Percentiles rank a stretch among this genome's conserved stretches.
Evolutionary conservation across 2,797 vertebrate genomes (phyloP).

Genomic region (Sebastes goodei): DNA sequence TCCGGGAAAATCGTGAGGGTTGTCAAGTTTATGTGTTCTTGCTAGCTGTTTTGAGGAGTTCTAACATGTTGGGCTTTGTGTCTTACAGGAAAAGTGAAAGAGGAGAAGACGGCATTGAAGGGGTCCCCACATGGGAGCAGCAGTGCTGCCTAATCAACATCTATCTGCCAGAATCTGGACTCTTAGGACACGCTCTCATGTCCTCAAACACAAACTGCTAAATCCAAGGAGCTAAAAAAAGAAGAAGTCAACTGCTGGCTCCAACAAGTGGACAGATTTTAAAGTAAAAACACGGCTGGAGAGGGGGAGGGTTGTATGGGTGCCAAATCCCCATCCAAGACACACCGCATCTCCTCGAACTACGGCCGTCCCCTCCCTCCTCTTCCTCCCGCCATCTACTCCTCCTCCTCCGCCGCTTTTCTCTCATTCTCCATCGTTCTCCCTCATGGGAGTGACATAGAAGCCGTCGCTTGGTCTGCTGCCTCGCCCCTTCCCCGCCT

Average conservation of each 20-base stretch:
- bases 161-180: conserved; percentile 47
- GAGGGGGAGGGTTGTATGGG: conserved; percentile 69
- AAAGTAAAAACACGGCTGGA: conserved; percentile 47
- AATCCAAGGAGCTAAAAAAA: conserved; percentile 65
- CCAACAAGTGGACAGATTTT: conserved; percentile 51
- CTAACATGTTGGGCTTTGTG: conserved; percentile 53
- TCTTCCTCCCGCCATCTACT: conserved; percentile 8
- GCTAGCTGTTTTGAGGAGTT: neutral
- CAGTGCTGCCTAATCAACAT: conserved; percentile 35
- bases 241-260: conserved; percentile 46
- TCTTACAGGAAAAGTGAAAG: conserved; percentile 59
- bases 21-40: neutral
- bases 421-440: conserved; percentile 61
- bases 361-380: conserved; percentile 28
- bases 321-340: conserved; percentile 63
- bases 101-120: conserved; percentile 12
- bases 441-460: conserved; percentile 82
- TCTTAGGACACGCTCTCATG: conserved; percentile 55
- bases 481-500: conserved; percentile 56
- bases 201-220: conserved; percentile 55
- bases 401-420: conserved; percentile 17
- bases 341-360: conserved; percentile 33
- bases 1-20: too few relatives aligned
- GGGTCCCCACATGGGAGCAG: conserved; percentile 50
- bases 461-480: conserved; percentile 46